Evolutionary conservation across 2,888 invertebrate species (phyloP), one percentile per base, ranked within the genome.

Genomic region (Caenorhabditis sp.): DNA sequence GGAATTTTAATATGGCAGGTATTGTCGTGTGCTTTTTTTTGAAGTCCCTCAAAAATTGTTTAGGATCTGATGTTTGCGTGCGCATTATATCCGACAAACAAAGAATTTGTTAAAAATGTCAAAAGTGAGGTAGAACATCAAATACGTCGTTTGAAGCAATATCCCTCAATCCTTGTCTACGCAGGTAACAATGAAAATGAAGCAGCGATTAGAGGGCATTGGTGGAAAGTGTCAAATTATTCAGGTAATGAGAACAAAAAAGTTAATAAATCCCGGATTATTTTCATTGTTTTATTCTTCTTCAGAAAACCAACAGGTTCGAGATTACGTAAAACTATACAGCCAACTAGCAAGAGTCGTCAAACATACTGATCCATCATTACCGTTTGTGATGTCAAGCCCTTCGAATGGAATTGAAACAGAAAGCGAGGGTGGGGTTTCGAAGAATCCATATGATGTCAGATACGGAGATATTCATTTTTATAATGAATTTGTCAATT

Each of bases 141-240:
- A 60, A 80, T 85, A 5, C 12, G 21, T 19, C 75, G 86, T 1
- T 74, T 99, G 12, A 93, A 93, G 77, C 91, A 93, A 86, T 96
- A 97, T 88, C 91, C 97, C 0, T 94, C 93, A 60, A 91, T 97
- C 50, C 92, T 93, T 0, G 84, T 96, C 0, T 96, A 94, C 92
- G 93, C 95, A n/a, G 95, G 90, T 4, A 97, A 97, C 88, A 97
- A 97, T 88, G 97, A 97, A 89, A 97, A 97, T 87, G 97, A 97
- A 90, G 93, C 92, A 4, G 96, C 95, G 1, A 79, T 79, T 55
- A 37, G 77, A 59, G 66, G 65, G 14, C 76, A 76, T 24, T 79
- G 79, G 79, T 79, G 77, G 77, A 69, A 43, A 26, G 60, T 59
- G 27, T 14, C 36, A 1, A 65, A 66, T 12, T 79, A 77, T 59